phyloP scores from a whole-genome alignment of 2,113 vertebrate species.

The Recurvirostra avosetta region DNA sequence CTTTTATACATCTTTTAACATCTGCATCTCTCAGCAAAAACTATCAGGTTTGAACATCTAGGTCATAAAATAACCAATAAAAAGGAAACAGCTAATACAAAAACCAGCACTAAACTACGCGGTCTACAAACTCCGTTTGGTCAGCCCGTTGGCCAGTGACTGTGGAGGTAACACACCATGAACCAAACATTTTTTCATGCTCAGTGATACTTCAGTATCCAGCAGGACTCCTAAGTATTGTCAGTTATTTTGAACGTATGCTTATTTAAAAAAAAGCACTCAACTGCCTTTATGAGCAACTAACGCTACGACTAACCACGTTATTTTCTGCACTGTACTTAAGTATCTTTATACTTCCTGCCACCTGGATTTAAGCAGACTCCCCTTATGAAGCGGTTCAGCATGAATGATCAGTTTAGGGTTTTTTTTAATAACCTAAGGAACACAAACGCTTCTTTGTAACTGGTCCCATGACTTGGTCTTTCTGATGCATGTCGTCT shows the following conservation, averaged over 20 bases:
- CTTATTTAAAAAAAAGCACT: background rate
- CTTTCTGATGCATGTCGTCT: background rate
- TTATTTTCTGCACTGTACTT: background rate
- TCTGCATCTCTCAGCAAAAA: rapidly evolving
- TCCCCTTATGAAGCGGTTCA: background rate
- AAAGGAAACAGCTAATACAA: background rate
- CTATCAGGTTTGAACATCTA: background rate
- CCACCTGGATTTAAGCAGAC: background rate
- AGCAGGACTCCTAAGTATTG: background rate
- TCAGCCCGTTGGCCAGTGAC: background rate
- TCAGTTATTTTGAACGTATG: background rate
- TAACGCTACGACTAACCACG: background rate
- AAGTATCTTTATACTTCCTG: background rate
- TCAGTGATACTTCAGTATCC: background rate
- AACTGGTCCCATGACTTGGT: background rate
- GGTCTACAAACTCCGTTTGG: background rate
- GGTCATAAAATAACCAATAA: background rate
- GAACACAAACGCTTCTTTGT: conserved; percentile 2
- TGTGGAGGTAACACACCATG: rapidly evolving
- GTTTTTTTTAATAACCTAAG: background rate
- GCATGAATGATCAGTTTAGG: background rate
- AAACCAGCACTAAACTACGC: rapidly evolving
- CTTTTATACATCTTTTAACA: background rate
- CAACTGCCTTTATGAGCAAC: background rate
- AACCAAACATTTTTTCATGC: background rate